Base-by-base conservation (phyloP, 2,888 invertebrate species). In the Mimumesa dahlbomi region DNA sequence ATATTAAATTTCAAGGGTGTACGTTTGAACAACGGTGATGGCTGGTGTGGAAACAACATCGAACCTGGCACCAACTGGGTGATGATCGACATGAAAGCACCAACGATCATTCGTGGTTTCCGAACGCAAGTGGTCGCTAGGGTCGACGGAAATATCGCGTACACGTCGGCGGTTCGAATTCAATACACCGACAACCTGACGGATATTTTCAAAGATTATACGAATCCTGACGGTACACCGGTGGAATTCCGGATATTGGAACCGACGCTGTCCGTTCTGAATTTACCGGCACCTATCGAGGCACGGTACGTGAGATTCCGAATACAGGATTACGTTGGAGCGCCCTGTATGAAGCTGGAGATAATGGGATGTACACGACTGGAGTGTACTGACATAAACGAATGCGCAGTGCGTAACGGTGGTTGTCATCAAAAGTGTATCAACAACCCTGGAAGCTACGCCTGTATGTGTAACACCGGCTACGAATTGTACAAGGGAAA, bases 351-450 rank as follows among this genome's bases (percentile, higher is more conserved):
- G 66, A 95, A 96, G 88, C 90, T 97, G 65, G 97, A 97, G 91
- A 92, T 97, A 34, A 97, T 97, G 96, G 97, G 97, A 14, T 97
- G 97, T 86, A 95, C 96, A 0, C 92, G 97, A 77, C 91, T 97
- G 77, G 97, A 97, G 85, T 98, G 97, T 86, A 91, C 93, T 13
- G 97, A 98, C 85, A 92, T 96, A 43, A 97, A 98, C 84, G 97
- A 98, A 87, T 98, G 97, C 86, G 92, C 93, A 43, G 92, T 92
- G 25, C 94, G 94, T 77, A 97, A 97, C 84, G 97, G 97, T 11
- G 97, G 97, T 13, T 98, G 97, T 89, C 96, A 97, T 84, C 97
- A 97, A 84, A 97, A 97, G 90, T 98, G 97, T 90, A 92, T 96
- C 42, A 98, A 97, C 86, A 93, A 94, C 65, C 95, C 97, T 34